These are phyloP conservation scores for Pomatostomus ruficeps DNA, from an alignment of 2,113 vertebrate genomes.

Conservation along the genomic window DNA sequence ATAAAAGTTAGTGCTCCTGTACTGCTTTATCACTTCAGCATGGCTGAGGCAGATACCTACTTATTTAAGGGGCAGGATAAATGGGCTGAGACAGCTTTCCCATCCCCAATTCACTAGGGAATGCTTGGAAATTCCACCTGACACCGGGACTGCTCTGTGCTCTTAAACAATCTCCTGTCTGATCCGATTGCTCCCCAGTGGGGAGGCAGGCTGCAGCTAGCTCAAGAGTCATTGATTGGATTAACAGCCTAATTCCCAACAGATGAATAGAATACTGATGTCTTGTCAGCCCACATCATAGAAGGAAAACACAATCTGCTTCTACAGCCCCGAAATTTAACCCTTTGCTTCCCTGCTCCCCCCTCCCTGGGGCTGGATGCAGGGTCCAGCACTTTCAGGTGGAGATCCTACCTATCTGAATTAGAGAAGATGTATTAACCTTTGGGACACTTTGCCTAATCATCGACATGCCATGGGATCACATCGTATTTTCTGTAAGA, in stretches of 20 bases:
- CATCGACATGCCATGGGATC: neutral
- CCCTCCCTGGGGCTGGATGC: neutral
- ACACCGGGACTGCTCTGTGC: conserved; percentile 74
- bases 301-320: conserved; percentile 82
- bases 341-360: conserved; percentile 35
- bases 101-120: conserved; percentile 79
- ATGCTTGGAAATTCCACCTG: conserved; percentile 80
- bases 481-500: neutral
- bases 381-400: neutral
- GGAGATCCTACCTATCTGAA: neutral
- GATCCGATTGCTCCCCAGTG: conserved; percentile 88
- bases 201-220: conserved; percentile 87
- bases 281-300: conserved; percentile 84
- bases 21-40: conserved; percentile 67
- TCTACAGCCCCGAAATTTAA: conserved; percentile 76
- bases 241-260: conserved; percentile 97
- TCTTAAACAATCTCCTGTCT: conserved; percentile 83
- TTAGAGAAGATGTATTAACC: neutral
- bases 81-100: conserved; percentile 76
- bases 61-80: conserved; percentile 78
- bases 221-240: conserved; percentile 93
- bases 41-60: conserved; percentile 74
- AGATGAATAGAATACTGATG: conserved; percentile 93
- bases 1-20: conserved; percentile 56
- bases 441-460: neutral